Conservation (phyloP, 53 echinoderm and acorn worm species). For the Henricia sp. region DNA sequence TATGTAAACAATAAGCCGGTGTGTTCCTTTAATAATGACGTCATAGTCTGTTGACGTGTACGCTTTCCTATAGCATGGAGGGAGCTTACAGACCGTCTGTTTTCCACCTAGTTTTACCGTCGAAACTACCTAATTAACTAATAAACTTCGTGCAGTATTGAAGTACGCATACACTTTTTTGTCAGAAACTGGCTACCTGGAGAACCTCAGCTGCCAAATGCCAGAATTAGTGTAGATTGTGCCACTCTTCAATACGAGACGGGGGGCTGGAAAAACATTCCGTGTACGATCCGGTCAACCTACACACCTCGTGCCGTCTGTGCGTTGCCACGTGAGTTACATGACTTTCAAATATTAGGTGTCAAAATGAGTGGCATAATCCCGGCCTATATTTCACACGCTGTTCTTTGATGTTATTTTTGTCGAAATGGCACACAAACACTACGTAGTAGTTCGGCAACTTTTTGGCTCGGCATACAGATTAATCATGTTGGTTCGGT, state of each 20-base stretch:
- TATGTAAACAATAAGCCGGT: too few relatives aligned
- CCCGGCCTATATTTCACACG: neutral
- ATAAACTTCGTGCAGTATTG: neutral
- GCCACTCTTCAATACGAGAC: constrained; percentile 4
- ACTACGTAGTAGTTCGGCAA: too few relatives aligned
- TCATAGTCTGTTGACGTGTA: too few relatives aligned
- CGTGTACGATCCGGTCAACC: neutral
- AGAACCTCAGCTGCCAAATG: neutral
- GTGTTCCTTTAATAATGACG: too few relatives aligned
- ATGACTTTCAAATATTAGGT: neutral
- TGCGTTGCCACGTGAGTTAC: constrained; percentile 8
- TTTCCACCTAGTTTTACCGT: too few relatives aligned
- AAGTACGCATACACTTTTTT: neutral
- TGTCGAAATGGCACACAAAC: too few relatives aligned
- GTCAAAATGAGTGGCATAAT: neutral
- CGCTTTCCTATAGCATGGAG: too few relatives aligned
- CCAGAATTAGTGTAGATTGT: neutral
- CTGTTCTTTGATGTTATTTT: neutral
- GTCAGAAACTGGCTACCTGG: neutral
- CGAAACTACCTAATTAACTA: neutral
- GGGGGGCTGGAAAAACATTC: neutral
- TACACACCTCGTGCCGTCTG: neutral
- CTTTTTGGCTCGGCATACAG: too few relatives aligned
- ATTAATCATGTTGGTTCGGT: too few relatives aligned
- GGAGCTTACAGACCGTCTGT: too few relatives aligned